A percentile compares a stretch with the other conserved stretches of the same genome.
Evolutionary conservation across 2,797 vertebrate genomes (phyloP).

Genomic region (Echeneis naucrates): DNA sequence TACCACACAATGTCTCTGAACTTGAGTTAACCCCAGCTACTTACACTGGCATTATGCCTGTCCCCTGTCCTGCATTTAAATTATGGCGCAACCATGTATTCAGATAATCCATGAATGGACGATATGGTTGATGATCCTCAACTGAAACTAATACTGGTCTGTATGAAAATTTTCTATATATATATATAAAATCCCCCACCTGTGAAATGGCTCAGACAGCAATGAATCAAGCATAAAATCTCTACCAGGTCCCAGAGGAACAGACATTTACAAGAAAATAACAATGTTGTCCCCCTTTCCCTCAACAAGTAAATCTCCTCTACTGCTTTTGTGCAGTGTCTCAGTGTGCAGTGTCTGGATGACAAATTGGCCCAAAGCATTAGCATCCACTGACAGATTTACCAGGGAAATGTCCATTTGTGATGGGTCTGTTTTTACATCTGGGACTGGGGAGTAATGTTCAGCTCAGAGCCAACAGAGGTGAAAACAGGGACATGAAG

Average conservation of each 20-base stretch:
- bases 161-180: neutral
- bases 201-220: slow-evolving; percentile 62
- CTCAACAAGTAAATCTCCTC: slow-evolving; percentile 57
- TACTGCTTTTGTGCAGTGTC: slow-evolving; percentile 51
- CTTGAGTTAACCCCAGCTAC: slow-evolving; percentile 46
- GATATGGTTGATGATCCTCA: slow-evolving; percentile 47
- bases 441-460: slow-evolving; percentile 38
- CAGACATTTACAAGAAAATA: slow-evolving; percentile 63
- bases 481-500: slow-evolving; percentile 30
- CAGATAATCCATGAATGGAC: slow-evolving; percentile 42
- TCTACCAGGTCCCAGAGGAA: slow-evolving; percentile 25
- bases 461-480: slow-evolving; percentile 28
- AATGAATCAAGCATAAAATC: slow-evolving; percentile 40
- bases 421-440: slow-evolving; percentile 64
- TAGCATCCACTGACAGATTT: slow-evolving; percentile 74
- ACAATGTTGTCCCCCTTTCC: slow-evolving; percentile 36
- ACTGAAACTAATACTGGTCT: slow-evolving; percentile 47
- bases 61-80: slow-evolving; percentile 51
- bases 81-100: slow-evolving; percentile 40
- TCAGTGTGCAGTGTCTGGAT: slow-evolving; percentile 50
- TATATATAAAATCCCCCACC: slow-evolving; percentile 36
- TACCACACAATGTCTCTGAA: slow-evolving; percentile 57
- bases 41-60: slow-evolving; percentile 46
- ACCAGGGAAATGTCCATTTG: slow-evolving; percentile 55
- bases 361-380: slow-evolving; percentile 48